These are phyloP conservation scores for Stegodyphus dumicola DNA, from an alignment of 1,140 invertebrate species.

Conservation along the genomic window DNA sequence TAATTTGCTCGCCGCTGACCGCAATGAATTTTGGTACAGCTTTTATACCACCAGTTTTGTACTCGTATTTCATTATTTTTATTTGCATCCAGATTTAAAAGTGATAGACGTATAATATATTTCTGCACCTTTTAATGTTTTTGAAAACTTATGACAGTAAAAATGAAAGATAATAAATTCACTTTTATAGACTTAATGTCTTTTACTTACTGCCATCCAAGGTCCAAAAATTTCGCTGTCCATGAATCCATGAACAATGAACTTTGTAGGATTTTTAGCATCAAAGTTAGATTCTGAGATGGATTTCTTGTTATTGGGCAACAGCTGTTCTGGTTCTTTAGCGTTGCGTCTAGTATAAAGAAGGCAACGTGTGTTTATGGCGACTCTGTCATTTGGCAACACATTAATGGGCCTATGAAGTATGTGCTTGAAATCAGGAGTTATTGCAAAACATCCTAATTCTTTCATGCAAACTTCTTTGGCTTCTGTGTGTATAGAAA, in stretches of 20 bases:
- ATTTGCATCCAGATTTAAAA: no score
- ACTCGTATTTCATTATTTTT: no score
- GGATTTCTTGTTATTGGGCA: slow-evolving; percentile 22
- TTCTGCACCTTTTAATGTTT: no score
- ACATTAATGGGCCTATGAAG: slow-evolving; percentile 84
- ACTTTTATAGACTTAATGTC: no score
- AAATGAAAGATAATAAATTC: no score
- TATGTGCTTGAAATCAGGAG: slow-evolving; percentile 83
- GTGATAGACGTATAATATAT: no score
- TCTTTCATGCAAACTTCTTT: slow-evolving; percentile 50
- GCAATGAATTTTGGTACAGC: no score
- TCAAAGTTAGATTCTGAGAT: slow-evolving; percentile 77
- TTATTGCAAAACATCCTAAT: slow-evolving; percentile 68
- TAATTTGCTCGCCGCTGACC: no score
- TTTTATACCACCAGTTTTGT: no score
- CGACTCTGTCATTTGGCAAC: slow-evolving; percentile 80
- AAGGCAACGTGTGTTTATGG: slow-evolving; percentile 83
- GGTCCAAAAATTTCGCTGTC: slow-evolving; percentile 82
- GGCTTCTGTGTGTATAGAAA: background rate
- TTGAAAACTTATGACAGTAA: no score
- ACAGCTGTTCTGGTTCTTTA: slow-evolving; percentile 15
- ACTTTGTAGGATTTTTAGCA: slow-evolving; percentile 75
- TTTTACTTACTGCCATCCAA: slow-evolving; percentile 78
- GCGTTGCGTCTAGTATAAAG: slow-evolving; percentile 73
- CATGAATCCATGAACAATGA: slow-evolving; percentile 90